Percentiles rank a stretch among this genome's conserved stretches.
phyloP scores from a whole-genome alignment of 1,140 invertebrate genomes.

The Gonioctena quinquepunctata region DNA sequence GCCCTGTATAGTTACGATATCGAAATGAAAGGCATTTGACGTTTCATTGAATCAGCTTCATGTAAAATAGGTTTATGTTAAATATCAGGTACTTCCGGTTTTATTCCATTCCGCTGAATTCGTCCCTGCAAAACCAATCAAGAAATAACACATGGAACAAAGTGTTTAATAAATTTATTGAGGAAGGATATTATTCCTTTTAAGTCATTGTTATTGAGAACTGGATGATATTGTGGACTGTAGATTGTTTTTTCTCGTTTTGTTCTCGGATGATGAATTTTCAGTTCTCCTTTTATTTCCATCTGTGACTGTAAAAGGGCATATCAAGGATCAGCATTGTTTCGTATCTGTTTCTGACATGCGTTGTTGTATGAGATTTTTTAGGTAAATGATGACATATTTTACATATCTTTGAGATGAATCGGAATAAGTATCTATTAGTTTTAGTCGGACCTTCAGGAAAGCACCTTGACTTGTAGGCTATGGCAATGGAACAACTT shows the following conservation, averaged over 20 bases:
- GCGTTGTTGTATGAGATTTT: background rate
- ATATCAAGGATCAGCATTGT: constrained; percentile 17
- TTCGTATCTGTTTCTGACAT: background rate
- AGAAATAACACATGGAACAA: constrained; percentile 1
- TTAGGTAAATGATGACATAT: background rate
- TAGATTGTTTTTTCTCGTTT: constrained; percentile 17
- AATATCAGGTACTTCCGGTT: constrained; percentile 7
- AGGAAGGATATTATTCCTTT: constrained; percentile 29
- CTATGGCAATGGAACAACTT: background rate
- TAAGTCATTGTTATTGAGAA: constrained; percentile 29
- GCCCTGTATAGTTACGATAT: no score
- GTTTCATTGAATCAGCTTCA: no score
- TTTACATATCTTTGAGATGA: background rate
- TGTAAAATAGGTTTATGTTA: background rate
- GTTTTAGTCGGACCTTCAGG: background rate
- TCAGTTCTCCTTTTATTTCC: constrained; percentile 13
- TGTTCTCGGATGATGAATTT: background rate
- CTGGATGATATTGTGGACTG: constrained; percentile 24
- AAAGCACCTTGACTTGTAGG: background rate
- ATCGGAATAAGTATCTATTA: background rate
- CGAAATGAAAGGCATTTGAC: no score
- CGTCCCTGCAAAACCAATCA: background rate
- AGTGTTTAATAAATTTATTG: constrained; percentile 11
- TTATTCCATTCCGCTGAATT: background rate
- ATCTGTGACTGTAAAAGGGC: constrained; percentile 1